phyloP scores from a whole-genome alignment of 2,113 vertebrate species.

The Caretta caretta region DNA sequence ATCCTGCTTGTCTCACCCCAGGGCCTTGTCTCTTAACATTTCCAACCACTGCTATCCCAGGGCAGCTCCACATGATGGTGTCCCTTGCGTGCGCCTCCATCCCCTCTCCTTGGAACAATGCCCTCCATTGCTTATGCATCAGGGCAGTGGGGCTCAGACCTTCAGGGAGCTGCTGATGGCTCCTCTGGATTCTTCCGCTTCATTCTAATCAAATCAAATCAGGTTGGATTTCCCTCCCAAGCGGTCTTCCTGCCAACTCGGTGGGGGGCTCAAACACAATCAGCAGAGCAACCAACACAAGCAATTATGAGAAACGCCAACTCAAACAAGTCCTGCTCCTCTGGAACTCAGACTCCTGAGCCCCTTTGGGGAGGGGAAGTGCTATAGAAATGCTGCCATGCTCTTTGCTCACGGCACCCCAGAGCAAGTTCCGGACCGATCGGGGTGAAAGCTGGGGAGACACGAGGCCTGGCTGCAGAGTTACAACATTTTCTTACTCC shows the following conservation, averaged over 20 bases:
- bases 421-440: neutral
- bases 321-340: fast-evolving
- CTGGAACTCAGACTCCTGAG: fast-evolving
- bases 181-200: neutral
- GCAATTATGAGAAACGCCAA: fast-evolving
- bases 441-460: neutral
- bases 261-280: neutral
- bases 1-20: neutral
- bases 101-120: neutral
- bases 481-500: neutral
- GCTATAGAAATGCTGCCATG: neutral
- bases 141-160: neutral
- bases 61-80: neutral
- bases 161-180: neutral
- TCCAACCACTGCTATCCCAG: neutral
- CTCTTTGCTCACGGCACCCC: neutral
- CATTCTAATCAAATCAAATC: neutral
- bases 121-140: fast-evolving
- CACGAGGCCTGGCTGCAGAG: neutral
- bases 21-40: neutral
- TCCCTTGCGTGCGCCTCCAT: neutral
- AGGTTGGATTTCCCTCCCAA: neutral
- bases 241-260: neutral
- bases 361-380: fast-evolving
- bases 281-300: fast-evolving